Conservation (phyloP, 2,888 invertebrate species). For the Tetragnatha montana region DNA sequence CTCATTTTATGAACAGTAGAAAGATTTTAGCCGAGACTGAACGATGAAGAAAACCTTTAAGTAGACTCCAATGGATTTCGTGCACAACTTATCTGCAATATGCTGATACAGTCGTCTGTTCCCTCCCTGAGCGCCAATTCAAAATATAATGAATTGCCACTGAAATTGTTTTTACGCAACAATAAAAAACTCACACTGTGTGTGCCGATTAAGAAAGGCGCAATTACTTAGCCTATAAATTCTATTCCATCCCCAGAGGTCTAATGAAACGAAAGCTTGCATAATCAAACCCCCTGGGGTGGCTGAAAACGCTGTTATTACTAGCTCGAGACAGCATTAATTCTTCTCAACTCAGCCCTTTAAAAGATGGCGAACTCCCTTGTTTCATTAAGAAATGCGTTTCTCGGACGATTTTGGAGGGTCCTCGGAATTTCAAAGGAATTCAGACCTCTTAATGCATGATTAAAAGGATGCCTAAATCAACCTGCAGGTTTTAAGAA, state of each 20-base stretch:
- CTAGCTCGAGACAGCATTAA: conserved; percentile 35
- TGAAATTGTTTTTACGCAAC: background rate
- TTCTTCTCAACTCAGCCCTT: conserved; percentile 44
- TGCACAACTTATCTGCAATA: too few species aligned
- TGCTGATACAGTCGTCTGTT: background rate
- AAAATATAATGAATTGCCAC: background rate
- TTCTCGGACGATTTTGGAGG: background rate
- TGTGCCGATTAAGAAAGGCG: background rate
- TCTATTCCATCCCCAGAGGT: conserved; percentile 20
- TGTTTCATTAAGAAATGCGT: conserved; percentile 10
- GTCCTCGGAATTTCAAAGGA: background rate
- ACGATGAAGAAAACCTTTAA: too few species aligned
- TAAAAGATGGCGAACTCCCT: conserved; percentile 19
- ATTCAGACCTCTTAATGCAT: background rate
- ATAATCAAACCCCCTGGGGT: background rate
- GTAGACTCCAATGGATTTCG: too few species aligned
- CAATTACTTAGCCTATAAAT: conserved; percentile 47
- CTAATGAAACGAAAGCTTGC: conserved; percentile 25
- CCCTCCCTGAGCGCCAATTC: background rate
- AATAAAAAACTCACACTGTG: background rate
- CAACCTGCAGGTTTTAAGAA: too few species aligned
- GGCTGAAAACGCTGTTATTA: conserved; percentile 28
- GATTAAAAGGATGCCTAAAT: too few species aligned
- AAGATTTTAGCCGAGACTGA: too few species aligned
- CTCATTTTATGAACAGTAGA: too few species aligned